These are phyloP conservation scores for Watsonalla binaria DNA, from an alignment of 2,888 invertebrate genomes.

Conservation along the genomic window DNA sequence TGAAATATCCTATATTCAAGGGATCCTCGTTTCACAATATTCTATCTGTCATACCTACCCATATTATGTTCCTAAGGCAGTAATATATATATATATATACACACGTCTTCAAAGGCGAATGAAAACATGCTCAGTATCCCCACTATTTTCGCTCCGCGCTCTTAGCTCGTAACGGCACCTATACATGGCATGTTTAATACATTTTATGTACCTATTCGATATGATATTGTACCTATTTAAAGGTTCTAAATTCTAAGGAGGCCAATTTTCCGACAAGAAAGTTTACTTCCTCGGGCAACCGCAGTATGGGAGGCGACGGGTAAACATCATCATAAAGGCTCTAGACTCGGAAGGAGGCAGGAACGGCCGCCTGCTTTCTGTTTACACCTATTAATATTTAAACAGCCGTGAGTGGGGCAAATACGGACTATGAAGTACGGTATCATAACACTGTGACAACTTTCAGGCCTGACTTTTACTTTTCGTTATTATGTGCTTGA, in stretches of 20 bases:
- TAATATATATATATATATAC: no score
- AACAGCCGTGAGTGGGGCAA: slow-evolving; percentile 53
- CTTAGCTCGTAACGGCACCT: no score
- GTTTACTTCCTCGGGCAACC: slow-evolving; percentile 43
- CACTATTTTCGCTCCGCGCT: no score
- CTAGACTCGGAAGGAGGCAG: slow-evolving; percentile 48
- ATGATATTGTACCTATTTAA: not conserved
- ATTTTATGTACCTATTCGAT: not conserved
- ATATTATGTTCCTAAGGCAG: no score
- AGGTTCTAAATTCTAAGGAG: slow-evolving; percentile 12
- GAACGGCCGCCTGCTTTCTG: slow-evolving; percentile 36
- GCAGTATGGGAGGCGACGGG: slow-evolving; percentile 40
- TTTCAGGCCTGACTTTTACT: slow-evolving; percentile 37
- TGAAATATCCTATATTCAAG: no score
- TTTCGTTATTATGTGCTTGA: slow-evolving; percentile 7
- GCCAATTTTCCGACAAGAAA: slow-evolving; percentile 27
- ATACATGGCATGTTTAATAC: no score
- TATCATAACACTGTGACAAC: slow-evolving; percentile 29
- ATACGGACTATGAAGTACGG: slow-evolving; percentile 44
- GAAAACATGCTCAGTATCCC: no score
- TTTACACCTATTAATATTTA: slow-evolving; percentile 72
- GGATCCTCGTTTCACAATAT: no score
- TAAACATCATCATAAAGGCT: slow-evolving; percentile 70
- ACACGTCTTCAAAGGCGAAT: no score
- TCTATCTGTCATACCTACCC: no score